Base-by-base conservation (phyloP, 2,888 invertebrate species). In the Archips crataeganus region DNA sequence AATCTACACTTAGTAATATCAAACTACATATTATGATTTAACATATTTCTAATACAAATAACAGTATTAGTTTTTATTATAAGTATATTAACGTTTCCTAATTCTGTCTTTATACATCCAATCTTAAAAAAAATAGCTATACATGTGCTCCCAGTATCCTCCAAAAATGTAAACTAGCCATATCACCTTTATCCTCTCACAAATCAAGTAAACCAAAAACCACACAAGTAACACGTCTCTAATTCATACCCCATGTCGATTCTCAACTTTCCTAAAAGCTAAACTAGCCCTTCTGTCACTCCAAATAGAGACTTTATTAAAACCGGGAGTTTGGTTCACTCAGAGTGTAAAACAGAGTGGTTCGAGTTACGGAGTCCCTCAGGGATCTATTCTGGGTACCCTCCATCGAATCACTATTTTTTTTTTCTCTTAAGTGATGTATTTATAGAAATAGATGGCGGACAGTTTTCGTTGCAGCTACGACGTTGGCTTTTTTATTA, bases 321-420 rank as follows among this genome's bases (percentile, higher is more conserved):
- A 74, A 70, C 59, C 62, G 45, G 63, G 49, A 51, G 65, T 59
- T 75, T 61, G 81, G 82, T 79, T 82, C 79, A 83, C 83, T 82
- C 83, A 80, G 82, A 81, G 85, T 82, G 88, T 87, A 85, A 85
- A 87, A 85, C 85, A 83, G 87, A 85, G 85, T 83, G 84, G 82
- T 84, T 88, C 90, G 78, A 77, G 87, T 89, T 87, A 85, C 90
- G 82, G 88, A 90, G 92, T 94, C 93, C 93, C 94, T 82, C 87
- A 86, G 94, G 94, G 94, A 93, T 87, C 91, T 94, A 94, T 93
- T 93, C 90, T 90, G 81, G 90, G 91, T 85, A 88, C 92, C 91
- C 91, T 89, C 87, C 80, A 78, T 80, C 84, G 84, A 83, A 86
- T 87, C 87, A 87, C 83, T 86, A 87, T 86, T 81, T 77, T 39